Base-by-base conservation (phyloP, 2,113 vertebrate species). In the Hipposideros armiger region DNA sequence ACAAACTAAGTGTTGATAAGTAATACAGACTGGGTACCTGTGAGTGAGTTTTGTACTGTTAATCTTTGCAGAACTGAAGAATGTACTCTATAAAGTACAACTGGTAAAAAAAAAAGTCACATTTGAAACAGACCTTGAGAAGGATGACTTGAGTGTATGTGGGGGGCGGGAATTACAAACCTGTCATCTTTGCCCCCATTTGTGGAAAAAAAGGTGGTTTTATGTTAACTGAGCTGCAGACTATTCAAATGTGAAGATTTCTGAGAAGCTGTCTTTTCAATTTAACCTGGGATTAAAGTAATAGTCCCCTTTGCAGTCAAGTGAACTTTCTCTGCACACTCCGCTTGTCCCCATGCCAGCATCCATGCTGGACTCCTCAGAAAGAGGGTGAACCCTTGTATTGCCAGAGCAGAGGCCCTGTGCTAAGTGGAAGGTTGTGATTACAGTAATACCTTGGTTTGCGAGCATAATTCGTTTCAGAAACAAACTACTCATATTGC, bases 241-340 rank as follows among this genome's bases (percentile, higher is more conserved):
- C 36, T 88, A 85, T 19, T 85, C 40, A 81, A 36, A 84, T 64
- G 28, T 72, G 60, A 88, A 80, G 20, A 30, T 64, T 96, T 94
- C 66, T 56, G 42, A 60, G 54, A 96, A 88, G 26, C 47, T 52
- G 9, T 73, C 87, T 87, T 88, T 94, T 80, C 45, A 50, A 2
- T 84, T 90, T 72, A 81, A 91, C n/a, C 72, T 86, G 14, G 40
- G 77, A 82, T 94, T 67, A 85, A 91, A 24, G 84, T 67, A 96
- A 42, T n/a, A 95, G 78, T 83, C 40, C 32, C 19, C 62, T 87
- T 70, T 84, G 66, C 64, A 42, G 32, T 83, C 40, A 70, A 70
- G 78, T 86, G 45, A 40, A 50, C 70, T 87, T 91, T 80, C 47
- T 58, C 56, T 89, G 86, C 84, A 84, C 42, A 36, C 62, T 45